These are phyloP conservation scores for Manis pentadactyla DNA, from an alignment of 2,797 vertebrate species.

Conservation along the genomic window DNA sequence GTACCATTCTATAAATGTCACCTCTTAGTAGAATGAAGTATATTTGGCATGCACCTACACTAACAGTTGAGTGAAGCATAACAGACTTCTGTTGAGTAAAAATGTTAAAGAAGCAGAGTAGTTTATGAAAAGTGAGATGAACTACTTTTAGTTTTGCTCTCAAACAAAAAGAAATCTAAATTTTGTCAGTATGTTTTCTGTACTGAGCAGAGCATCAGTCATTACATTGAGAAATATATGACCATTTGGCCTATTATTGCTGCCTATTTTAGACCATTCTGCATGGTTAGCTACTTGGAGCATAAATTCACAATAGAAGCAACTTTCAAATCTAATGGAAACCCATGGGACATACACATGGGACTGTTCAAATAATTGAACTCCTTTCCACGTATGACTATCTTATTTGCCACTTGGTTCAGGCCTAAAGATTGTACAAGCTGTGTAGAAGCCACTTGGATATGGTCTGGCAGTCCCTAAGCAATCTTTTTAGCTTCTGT, in stretches of 20 bases:
- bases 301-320: conserved; percentile 32
- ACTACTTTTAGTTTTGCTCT: neutral
- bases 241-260: neutral
- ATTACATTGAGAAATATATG: neutral
- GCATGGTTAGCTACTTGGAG: conserved; percentile 28
- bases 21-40: neutral
- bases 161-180: conserved; percentile 7
- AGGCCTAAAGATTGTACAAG: neutral
- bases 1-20: neutral
- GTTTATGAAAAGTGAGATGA: conserved; percentile 11
- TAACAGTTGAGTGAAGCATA: neutral
- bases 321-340: conserved; percentile 59
- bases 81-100: neutral
- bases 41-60: neutral
- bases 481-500: conserved; percentile 49
- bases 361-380: conserved; percentile 62
- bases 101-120: neutral
- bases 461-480: conserved; percentile 29
- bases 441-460: conserved; percentile 39
- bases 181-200: neutral
- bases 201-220: neutral
- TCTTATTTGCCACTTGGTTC: conserved; percentile 49
- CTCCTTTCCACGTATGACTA: neutral
- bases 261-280: conserved; percentile 7
- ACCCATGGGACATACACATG: neutral